phyloP scores from a whole-genome alignment of 2,888 invertebrate species.

The Ormyrus thymus region DNA sequence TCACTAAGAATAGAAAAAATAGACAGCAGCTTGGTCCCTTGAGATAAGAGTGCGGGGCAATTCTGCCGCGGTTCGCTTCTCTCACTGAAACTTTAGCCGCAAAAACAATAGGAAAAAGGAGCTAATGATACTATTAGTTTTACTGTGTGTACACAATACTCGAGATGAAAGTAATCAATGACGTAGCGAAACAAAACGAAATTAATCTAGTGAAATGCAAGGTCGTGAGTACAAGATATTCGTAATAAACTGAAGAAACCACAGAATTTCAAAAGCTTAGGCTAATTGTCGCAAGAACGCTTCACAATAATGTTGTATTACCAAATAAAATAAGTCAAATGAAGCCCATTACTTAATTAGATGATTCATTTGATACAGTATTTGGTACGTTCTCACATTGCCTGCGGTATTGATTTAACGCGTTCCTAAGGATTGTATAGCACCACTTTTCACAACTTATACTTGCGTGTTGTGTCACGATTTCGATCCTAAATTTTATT shows the following conservation, averaged over 20 bases:
- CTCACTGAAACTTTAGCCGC: slow-evolving; percentile 13
- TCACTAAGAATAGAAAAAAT: slow-evolving; percentile 4
- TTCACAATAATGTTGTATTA: too few species aligned
- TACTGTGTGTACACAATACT: too few species aligned
- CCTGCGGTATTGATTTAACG: slow-evolving; percentile 23
- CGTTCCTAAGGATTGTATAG: slow-evolving; percentile 5
- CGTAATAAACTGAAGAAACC: too few species aligned
- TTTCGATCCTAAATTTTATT: slow-evolving; percentile 11
- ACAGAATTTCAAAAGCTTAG: too few species aligned
- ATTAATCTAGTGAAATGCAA: too few species aligned
- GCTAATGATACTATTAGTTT: too few species aligned
- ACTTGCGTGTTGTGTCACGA: slow-evolving; percentile 18
- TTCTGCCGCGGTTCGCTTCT: not conserved
- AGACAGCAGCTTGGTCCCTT: not conserved
- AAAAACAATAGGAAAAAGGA: slow-evolving; percentile 1
- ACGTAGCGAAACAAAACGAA: too few species aligned
- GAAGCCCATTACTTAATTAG: slow-evolving; percentile 21
- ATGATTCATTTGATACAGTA: slow-evolving; percentile 5
- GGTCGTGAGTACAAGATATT: too few species aligned
- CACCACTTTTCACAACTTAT: slow-evolving; percentile 11
- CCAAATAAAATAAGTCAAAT: too few species aligned
- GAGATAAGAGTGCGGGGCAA: slow-evolving; percentile 2
- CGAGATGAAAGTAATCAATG: too few species aligned
- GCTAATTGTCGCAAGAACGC: too few species aligned
- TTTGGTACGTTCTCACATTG: slow-evolving; percentile 20